Percentiles rank a stretch among this genome's conserved stretches.
These are phyloP conservation scores for Podocnemis expansa DNA, from an alignment of 2,113 vertebrate species.

Conservation along the genomic window DNA sequence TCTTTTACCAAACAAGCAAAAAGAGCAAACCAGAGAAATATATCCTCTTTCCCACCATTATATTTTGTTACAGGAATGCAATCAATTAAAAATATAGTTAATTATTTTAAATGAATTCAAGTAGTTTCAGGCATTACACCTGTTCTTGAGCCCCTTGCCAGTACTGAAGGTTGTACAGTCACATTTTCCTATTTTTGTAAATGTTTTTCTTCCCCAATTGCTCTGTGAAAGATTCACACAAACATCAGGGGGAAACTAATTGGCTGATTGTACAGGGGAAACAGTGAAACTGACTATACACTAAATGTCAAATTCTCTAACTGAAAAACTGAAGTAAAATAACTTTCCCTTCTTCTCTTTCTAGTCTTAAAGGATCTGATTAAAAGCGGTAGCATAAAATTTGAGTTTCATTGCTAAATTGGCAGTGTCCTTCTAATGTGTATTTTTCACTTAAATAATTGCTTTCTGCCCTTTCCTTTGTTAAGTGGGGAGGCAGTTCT, in stretches of 20 bases:
- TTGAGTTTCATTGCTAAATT: slow-evolving; percentile 27
- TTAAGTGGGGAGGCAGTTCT: neutral
- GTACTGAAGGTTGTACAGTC: slow-evolving; percentile 25
- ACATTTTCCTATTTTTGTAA: slow-evolving; percentile 61
- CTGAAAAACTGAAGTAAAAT: slow-evolving; percentile 30
- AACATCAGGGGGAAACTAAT: neutral
- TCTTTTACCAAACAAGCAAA: neutral
- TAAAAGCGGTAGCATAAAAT: neutral
- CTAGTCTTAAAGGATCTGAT: neutral
- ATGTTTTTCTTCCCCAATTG: neutral
- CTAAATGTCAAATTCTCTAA: slow-evolving; percentile 24
- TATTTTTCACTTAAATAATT: neutral
- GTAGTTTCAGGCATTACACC: neutral
- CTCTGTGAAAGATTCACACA: slow-evolving; percentile 22
- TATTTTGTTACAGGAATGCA: neutral
- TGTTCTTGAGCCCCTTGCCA: slow-evolving; percentile 35
- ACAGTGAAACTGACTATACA: neutral
- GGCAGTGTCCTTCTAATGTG: neutral
- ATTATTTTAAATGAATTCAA: slow-evolving; percentile 31
- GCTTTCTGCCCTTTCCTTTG: neutral
- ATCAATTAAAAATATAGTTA: slow-evolving; percentile 3
- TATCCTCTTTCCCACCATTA: neutral
- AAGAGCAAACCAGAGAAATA: slow-evolving; percentile 22
- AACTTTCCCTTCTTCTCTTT: neutral
- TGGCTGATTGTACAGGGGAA: neutral